phyloP scores from a whole-genome alignment of 2,113 vertebrate species.

The Sphyrna mokarran region DNA sequence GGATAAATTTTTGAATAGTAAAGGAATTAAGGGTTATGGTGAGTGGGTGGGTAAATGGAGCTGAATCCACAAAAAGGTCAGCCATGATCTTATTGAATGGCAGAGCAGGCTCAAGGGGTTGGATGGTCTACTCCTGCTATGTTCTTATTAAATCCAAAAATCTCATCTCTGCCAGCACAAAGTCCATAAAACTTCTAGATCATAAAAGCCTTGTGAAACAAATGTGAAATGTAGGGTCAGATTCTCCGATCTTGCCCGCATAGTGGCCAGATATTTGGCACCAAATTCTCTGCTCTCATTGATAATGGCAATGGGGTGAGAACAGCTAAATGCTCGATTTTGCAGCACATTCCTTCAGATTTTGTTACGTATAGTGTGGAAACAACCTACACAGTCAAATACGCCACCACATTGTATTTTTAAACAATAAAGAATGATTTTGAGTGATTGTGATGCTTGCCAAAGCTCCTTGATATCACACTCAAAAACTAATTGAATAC shows the following conservation, averaged over 20 bases:
- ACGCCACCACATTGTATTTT: background rate
- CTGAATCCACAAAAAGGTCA: too few species aligned
- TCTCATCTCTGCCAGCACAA: background rate
- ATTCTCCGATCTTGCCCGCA: too few species aligned
- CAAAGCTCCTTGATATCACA: background rate
- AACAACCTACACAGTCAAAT: background rate
- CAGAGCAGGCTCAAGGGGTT: too few species aligned
- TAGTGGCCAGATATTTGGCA: too few species aligned
- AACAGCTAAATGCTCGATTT: background rate
- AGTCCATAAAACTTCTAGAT: background rate
- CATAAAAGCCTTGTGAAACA: background rate
- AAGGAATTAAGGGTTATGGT: too few species aligned
- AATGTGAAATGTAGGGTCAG: background rate
- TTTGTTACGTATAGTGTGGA: background rate
- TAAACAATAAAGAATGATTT: background rate
- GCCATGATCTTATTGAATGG: too few species aligned
- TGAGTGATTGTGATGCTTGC: background rate
- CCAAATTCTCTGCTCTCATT: too few species aligned
- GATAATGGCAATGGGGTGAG: too few species aligned
- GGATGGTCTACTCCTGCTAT: too few species aligned
- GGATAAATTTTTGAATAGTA: too few species aligned
- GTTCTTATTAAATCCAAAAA: background rate
- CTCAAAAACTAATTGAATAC: background rate
- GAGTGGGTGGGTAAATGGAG: too few species aligned
- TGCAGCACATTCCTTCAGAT: background rate